Evolutionary conservation across 2,113 vertebrate genomes (phyloP).

Genomic region (Isichthys henryi): DNA sequence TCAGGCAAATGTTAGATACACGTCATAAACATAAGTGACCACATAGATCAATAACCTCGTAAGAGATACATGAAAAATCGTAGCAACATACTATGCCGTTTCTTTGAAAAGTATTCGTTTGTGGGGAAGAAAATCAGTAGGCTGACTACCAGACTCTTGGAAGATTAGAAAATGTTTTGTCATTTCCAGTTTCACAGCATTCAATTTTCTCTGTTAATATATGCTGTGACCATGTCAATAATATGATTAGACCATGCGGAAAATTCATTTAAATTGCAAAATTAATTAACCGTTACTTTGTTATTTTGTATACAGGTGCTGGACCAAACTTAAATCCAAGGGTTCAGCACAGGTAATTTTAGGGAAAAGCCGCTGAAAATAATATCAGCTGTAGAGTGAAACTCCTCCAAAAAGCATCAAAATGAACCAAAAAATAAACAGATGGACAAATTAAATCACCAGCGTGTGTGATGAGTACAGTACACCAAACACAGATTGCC

Average conservation of each 20-base stretch:
- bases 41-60: neutral
- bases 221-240: neutral
- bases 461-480: slow-evolving; percentile 4
- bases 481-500: slow-evolving; percentile 8
- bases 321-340: neutral
- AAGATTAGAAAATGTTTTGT: neutral
- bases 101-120: neutral
- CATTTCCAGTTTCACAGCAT: neutral
- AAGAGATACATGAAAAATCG: neutral
- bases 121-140: neutral
- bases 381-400: neutral
- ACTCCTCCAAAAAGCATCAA: neutral
- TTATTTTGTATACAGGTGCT: neutral
- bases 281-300: neutral
- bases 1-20: neutral
- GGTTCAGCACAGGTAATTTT: neutral
- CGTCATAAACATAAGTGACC: neutral
- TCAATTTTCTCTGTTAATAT: neutral
- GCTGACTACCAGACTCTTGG: neutral
- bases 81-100: neutral
- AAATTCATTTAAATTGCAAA: neutral
- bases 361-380: neutral
- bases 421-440: neutral
- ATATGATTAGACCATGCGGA: neutral
- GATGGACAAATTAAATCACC: slow-evolving; percentile 13